Conservation (phyloP, 2,797 vertebrate species). For the Psittacula derbiana region DNA sequence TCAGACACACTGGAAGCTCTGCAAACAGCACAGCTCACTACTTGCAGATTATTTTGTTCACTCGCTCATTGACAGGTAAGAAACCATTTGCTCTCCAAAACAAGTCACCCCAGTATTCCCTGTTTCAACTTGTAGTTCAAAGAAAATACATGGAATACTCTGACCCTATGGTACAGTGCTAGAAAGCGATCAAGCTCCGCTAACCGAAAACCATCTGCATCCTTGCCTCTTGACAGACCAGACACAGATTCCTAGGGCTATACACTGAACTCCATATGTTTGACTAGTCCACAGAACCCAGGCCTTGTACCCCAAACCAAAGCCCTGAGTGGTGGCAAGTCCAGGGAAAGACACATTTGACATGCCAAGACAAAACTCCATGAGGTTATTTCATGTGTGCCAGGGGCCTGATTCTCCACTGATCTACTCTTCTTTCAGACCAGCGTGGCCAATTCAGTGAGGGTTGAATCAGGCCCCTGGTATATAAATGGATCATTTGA, state of each 20-base stretch:
- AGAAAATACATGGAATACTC: neutral
- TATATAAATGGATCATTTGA: conserved; percentile 59
- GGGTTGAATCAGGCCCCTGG: neutral
- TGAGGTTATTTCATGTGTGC: neutral
- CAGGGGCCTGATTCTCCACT: neutral
- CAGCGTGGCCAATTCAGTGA: rapidly evolving
- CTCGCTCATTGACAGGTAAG: neutral
- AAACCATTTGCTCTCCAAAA: neutral
- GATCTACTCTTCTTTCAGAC: neutral
- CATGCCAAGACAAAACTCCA: rapidly evolving
- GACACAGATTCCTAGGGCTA: rapidly evolving
- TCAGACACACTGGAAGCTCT: neutral
- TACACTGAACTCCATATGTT: rapidly evolving
- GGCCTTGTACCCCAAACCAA: neutral
- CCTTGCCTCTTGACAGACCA: neutral
- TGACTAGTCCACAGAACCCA: neutral
- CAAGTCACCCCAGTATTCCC: neutral
- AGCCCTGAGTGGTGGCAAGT: rapidly evolving
- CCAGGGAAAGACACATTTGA: neutral
- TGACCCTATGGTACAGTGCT: neutral
- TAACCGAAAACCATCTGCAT: neutral
- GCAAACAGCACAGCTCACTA: conserved; percentile 28
- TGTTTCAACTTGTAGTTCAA: neutral
- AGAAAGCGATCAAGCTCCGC: neutral
- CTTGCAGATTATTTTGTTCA: neutral